A percentile compares a stretch with the other conserved stretches of the same genome.
Evolutionary conservation across 1,140 invertebrate genomes (phyloP).

Genomic region (Drosophila nikananu): DNA sequence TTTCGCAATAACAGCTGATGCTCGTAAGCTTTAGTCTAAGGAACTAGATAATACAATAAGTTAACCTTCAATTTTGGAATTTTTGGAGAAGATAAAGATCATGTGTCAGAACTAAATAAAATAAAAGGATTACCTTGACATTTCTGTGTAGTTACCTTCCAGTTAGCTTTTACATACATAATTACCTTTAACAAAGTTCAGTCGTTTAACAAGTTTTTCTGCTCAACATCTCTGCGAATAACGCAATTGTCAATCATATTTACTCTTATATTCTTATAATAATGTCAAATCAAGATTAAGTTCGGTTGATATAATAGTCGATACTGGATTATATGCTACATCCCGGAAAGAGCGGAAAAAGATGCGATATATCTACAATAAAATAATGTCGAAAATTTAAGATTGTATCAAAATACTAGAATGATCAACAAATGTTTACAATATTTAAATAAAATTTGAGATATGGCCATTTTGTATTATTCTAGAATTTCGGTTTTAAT

Average conservation of each 20-base stretch:
- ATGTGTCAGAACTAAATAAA: background rate
- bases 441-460: too few relatives aligned
- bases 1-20: conserved; percentile 4
- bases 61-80: background rate
- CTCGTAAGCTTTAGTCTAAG: background rate
- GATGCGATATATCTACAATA: too few relatives aligned
- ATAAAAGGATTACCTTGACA: background rate
- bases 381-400: too few relatives aligned
- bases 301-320: too few relatives aligned
- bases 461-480: too few relatives aligned
- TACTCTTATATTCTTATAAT: background rate
- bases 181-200: conserved; percentile 13
- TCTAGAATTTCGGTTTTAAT: too few relatives aligned
- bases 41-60: background rate
- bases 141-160: too few relatives aligned
- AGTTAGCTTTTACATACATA: background rate
- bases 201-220: conserved; percentile 23
- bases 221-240: background rate
- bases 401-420: too few relatives aligned
- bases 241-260: background rate
- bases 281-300: too few relatives aligned
- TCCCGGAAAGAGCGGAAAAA: too few relatives aligned
- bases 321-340: too few relatives aligned
- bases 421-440: too few relatives aligned
- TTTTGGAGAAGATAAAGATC: background rate